Conservation (phyloP, 2,888 invertebrate species). For the Xestia ashworthii region DNA sequence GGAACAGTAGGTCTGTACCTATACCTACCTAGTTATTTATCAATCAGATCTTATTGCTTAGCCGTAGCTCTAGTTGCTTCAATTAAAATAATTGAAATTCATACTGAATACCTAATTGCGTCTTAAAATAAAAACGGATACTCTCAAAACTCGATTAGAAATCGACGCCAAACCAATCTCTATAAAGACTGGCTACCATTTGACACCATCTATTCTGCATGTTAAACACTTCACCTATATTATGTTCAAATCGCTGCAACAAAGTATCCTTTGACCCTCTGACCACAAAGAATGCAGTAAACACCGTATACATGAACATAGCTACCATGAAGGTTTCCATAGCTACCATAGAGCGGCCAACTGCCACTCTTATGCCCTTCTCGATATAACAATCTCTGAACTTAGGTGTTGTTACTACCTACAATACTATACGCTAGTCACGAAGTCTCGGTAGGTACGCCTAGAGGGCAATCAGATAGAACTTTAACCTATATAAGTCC, state of each 20-base stretch:
- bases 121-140: background rate
- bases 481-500: conserved; percentile 29
- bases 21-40: background rate
- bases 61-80: background rate
- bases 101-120: background rate
- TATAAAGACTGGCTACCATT: too few species aligned
- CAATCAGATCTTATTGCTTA: background rate
- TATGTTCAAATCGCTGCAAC: background rate
- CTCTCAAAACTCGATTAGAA: background rate
- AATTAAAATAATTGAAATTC: background rate
- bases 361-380: conserved; percentile 52
- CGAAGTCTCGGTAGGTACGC: conserved; percentile 44
- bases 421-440: conserved; percentile 40
- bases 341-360: conserved; percentile 19
- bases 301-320: conserved; percentile 17
- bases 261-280: conserved; percentile 33
- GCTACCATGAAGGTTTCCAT: conserved; percentile 21
- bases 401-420: conserved; percentile 40
- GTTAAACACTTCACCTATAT: background rate
- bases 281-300: conserved; percentile 42
- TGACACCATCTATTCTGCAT: background rate
- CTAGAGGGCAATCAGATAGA: conserved; percentile 40
- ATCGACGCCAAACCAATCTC: background rate
- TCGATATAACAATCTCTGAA: conserved; percentile 59
- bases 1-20: background rate